Evolutionary conservation across 37 sponge, comb jelly and placozoan genomes (phyloP).

Genomic region (Haliclona indistincta): DNA sequence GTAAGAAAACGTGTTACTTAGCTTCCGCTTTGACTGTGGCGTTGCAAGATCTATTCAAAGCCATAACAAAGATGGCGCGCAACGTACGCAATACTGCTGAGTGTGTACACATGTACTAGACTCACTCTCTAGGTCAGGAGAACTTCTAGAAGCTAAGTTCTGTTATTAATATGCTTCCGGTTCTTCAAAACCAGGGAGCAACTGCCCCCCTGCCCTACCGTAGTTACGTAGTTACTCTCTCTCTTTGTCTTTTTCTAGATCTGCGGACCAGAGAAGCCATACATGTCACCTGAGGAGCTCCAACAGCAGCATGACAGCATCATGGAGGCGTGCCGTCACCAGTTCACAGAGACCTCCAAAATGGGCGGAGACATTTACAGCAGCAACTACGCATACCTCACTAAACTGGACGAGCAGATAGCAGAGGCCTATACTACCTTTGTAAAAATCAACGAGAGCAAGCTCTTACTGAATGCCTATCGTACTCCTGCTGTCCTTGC

Average conservation of each 20-base stretch:
- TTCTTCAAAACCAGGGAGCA: no score
- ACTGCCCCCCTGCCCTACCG: no score
- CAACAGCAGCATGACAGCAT: conserved; percentile 51
- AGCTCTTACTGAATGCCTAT: conserved; percentile 90
- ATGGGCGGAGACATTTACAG: conserved; percentile 90
- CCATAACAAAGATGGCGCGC: no score
- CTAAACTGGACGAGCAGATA: conserved; percentile 72
- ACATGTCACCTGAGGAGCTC: conserved; percentile 78
- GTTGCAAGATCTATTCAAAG: no score
- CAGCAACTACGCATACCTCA: conserved; percentile 63
- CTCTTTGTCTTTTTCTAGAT: background rate
- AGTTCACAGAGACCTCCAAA: conserved; percentile 76
- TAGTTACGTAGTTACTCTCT: no score
- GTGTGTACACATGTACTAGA: no score
- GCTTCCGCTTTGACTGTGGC: no score
- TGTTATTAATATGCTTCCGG: no score
- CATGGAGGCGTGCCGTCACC: conserved; percentile 49
- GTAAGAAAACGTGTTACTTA: no score
- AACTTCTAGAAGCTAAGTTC: no score
- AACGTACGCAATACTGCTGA: no score
- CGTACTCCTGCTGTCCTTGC: conserved; percentile 92
- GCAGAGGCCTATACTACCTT: conserved; percentile 78
- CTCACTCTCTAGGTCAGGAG: background rate
- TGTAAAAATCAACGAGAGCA: conserved; percentile 82
- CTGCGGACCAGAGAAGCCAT: conserved; percentile 92